Conservation (phyloP, 2,888 invertebrate species). For the Gastrophysa polygoni region DNA sequence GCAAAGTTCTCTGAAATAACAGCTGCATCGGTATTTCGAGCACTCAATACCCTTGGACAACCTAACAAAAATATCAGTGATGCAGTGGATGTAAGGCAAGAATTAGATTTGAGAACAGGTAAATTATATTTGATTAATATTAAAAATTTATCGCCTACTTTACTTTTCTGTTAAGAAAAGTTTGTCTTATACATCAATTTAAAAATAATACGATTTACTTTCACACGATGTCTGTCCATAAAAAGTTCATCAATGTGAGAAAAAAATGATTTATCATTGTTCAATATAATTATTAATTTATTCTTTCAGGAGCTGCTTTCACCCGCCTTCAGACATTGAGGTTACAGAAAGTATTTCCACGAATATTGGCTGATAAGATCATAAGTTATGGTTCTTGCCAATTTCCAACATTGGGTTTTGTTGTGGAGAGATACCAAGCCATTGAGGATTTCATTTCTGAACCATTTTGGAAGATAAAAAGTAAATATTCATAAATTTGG, state of each 20-base stretch:
- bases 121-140: neutral
- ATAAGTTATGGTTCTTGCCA: slow-evolving; percentile 99
- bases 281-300: slow-evolving; percentile 3
- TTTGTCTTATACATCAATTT: no score
- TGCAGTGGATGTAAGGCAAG: slow-evolving; percentile 57
- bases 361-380: slow-evolving; percentile 73
- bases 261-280: neutral
- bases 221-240: no score
- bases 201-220: no score
- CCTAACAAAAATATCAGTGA: slow-evolving; percentile 69
- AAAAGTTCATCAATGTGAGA: no score
- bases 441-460: slow-evolving; percentile 91
- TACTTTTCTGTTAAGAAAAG: no score
- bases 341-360: slow-evolving; percentile 80
- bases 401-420: slow-evolving; percentile 99
- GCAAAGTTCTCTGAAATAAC: slow-evolving; percentile 99
- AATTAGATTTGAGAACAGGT: slow-evolving; percentile 56
- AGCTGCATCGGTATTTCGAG: slow-evolving; percentile 76
- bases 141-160: neutral
- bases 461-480: slow-evolving; percentile 94
- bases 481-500: no score
- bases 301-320: slow-evolving; percentile 85
- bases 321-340: slow-evolving; percentile 96
- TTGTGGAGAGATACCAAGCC: slow-evolving; percentile 95
- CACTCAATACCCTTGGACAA: slow-evolving; percentile 75